These are phyloP conservation scores for Bruchidius siliquastri DNA, from an alignment of 2,888 invertebrate genomes.

Conservation along the genomic window DNA sequence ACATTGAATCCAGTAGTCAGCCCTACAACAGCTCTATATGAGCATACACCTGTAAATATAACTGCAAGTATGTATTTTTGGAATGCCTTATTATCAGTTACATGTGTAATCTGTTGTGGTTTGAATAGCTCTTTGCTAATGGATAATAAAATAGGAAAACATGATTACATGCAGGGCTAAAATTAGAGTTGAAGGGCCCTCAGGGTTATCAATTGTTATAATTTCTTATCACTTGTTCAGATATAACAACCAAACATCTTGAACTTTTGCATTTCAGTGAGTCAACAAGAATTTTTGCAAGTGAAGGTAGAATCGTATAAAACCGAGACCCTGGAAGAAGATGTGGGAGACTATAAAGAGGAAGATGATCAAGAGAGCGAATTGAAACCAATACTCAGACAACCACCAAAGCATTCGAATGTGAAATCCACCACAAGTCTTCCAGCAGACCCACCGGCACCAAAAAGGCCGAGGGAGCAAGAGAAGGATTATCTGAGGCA, in stretches of 20 bases:
- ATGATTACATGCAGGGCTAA: too few species aligned
- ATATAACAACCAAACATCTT: too few species aligned
- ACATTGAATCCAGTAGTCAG: neutral
- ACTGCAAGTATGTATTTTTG: neutral
- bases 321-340: neutral
- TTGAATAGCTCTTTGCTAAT: too few species aligned
- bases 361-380: neutral
- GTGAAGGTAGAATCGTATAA: neutral
- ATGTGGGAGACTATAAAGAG: neutral
- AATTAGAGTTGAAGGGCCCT: too few species aligned
- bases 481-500: constrained; percentile 30
- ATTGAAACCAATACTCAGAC: neutral
- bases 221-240: too few species aligned
- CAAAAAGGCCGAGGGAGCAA: neutral
- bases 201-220: too few species aligned
- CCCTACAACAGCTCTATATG: neutral
- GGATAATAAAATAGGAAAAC: too few species aligned
- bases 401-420: neutral
- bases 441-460: neutral
- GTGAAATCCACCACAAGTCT: neutral
- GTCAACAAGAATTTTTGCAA: neutral
- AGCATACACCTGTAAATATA: neutral
- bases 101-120: too few species aligned
- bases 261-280: neutral
- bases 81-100: too few species aligned